Percentiles rank a stretch among this genome's conserved stretches.
Evolutionary conservation across 92 coral and sea anemone genomes (phyloP).

Genomic region (Montipora capitata): DNA sequence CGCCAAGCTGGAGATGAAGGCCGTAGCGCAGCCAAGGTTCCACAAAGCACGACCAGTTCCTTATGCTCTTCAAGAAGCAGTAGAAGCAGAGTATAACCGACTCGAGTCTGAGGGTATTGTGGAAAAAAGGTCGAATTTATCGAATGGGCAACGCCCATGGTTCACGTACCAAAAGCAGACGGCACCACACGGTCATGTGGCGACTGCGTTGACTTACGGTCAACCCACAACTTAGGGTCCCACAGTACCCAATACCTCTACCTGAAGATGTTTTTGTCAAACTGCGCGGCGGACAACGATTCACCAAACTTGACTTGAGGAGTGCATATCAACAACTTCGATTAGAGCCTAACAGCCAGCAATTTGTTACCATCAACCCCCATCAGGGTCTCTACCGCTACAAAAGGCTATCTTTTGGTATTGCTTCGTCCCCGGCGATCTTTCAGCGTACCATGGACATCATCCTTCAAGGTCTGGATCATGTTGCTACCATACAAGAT

Average conservation of each 20-base stretch:
- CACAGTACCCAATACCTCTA: conserved; percentile 54
- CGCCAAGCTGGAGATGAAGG: conserved; percentile 48
- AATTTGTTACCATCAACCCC: conserved; percentile 71
- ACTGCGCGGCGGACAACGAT: conserved; percentile 58
- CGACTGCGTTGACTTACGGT: conserved; percentile 44
- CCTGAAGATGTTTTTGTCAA: conserved; percentile 62
- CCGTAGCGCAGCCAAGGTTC: conserved; percentile 50
- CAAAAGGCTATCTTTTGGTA: conserved; percentile 65
- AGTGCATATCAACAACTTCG: conserved; percentile 68
- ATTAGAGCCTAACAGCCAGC: conserved; percentile 52
- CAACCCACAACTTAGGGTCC: conserved; percentile 69
- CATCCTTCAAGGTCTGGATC: conserved; percentile 72
- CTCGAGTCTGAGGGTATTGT: conserved; percentile 42
- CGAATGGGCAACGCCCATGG: conserved; percentile 66
- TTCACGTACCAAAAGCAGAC: conserved; percentile 49
- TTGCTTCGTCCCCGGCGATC: conserved; percentile 64
- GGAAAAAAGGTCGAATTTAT: conserved; percentile 42
- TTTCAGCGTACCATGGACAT: conserved; percentile 63
- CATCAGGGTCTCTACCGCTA: conserved; percentile 65
- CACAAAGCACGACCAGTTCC: conserved; percentile 52
- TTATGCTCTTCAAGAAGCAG: conserved; percentile 42
- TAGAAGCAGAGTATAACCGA: conserved; percentile 44
- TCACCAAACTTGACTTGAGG: conserved; percentile 33
- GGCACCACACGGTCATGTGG: conserved; percentile 61
- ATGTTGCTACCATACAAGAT: conserved; percentile 76